These are phyloP conservation scores for Ooceraea biroi DNA, from an alignment of 1,140 invertebrate species.

Conservation along the genomic window DNA sequence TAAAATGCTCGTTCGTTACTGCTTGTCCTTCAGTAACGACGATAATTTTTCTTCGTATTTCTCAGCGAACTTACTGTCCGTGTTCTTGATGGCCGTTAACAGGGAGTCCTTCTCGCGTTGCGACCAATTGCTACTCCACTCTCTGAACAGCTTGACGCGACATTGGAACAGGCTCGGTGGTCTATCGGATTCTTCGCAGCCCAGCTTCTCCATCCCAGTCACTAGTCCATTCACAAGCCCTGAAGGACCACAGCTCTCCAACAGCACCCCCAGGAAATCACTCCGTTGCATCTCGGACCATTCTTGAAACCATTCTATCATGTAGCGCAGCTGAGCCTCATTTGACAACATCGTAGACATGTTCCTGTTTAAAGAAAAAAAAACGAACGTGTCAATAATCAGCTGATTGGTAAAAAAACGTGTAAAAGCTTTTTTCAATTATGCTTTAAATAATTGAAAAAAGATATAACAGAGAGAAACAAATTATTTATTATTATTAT, in stretches of 20 bases:
- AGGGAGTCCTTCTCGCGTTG: conserved; percentile 91
- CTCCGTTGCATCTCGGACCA: conserved; percentile 95
- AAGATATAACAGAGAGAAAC: background rate
- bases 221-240: conserved; percentile 91
- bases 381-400: background rate
- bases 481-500: too few relatives aligned
- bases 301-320: conserved; percentile 95
- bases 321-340: conserved; percentile 92
- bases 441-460: background rate
- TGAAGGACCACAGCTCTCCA: conserved; percentile 88
- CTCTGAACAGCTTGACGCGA: conserved; percentile 94
- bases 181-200: conserved; percentile 88
- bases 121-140: conserved; percentile 94
- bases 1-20: conserved; percentile 17
- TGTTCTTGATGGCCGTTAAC: conserved; percentile 89
- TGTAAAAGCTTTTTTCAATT: background rate
- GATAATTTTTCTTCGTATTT: conserved; percentile 89
- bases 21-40: conserved; percentile 65
- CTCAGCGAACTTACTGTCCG: conserved; percentile 90
- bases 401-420: background rate
- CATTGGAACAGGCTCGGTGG: conserved; percentile 96
- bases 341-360: conserved; percentile 86
- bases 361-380: conserved; percentile 71
- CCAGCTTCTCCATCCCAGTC: conserved; percentile 89
- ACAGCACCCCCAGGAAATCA: conserved; percentile 93